Evolutionary conservation across 2,113 vertebrate genomes (phyloP), one percentile per base, ranked within the genome.

Genomic region (Gasterosteus nipponicus): DNA sequence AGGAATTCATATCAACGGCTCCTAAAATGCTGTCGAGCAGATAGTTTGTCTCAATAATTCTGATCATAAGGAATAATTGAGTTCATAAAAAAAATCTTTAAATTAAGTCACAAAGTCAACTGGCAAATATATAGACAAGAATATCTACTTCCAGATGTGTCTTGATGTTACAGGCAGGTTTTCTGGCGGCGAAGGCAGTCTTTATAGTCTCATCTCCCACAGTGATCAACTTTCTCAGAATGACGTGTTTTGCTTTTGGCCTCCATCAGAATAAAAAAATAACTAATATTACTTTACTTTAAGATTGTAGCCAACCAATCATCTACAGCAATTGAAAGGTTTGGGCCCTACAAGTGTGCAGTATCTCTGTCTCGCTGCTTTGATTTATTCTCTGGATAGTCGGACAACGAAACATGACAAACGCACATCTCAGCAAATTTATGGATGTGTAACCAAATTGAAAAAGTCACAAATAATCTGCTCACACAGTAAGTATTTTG

Each of bases 1-100:
- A 86, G 83, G 77, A 80, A 47, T 87, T 73, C 64, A 70, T 69
- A 57, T 66, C 62, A 77, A 62, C 69, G 60, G 59, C 39, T 70
- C 5, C 42, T 77, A 64, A 74, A 63, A 47, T 60, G 47, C 42
- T 42, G 62, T 44, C 63, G 19, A 75, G 39, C 11, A 59, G 73
- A 60, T 41, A 18, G n/a, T 29, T 29, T 51, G 41, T 33, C 39
- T 38, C 29, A 47, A 3, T 26, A 11, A 22, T 58, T 26, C 10
- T 49, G 9, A 35, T 35, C 54, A 39, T 22, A 51, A 12, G 19
- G 5, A 72, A 61, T 12, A 15, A 39, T 38, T 38, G 8, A 26
- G 39, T 26, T 41, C 22, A 4, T 5, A 14, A 3, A 42, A 42
- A 61, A n/a, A 22, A 38, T 38, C 6, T 38, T 66, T 66, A 49